Base-by-base conservation (phyloP, 2,888 invertebrate species). In the Protodeltote pygarga region DNA sequence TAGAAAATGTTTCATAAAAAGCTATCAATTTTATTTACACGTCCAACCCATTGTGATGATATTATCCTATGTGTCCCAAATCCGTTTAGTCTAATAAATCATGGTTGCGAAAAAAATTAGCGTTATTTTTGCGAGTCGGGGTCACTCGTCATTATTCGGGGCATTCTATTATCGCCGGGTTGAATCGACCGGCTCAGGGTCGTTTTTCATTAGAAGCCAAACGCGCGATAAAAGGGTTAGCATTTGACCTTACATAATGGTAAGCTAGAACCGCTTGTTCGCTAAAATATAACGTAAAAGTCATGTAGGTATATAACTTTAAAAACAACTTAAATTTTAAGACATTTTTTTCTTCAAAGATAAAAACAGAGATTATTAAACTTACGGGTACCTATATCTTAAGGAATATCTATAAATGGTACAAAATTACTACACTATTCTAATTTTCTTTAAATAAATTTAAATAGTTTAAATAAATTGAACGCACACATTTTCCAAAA, bases 61-160 rank as follows among this genome's bases (percentile, higher is more conserved):
- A 68, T 77, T 78, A 75, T 75, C 75, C 73, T 58, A 66, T 61
- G 58, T 65, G 64, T 57, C 71, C 65, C 57, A 69, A 79, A 75
- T 79, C 75, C 79, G 79, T 75, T 76, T 68, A 75, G 60, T 71
- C 50, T 73, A 71, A 87, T 86, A 85, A 86, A 87, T 88, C 85
- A 84, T 75, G 66, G 39, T 53, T n/a, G 72, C 66, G 69, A 69
- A 67, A 77, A 77, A 81, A 83, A 85, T 84, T 83, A 74, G 75
- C 81, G 77, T 77, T 79, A 80, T 85, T 83, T 83, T 81, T 71
- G 60, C 63, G 63, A 17, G 65, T 65, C 66, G 59, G 63, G 73
- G 72, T 71, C 77, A 74, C 67, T 75, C 68, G 79, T 75, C 79
- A 77, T 77, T 77, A 73, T 62, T 55, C 45, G 49, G 55, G 63